Percentiles rank a stretch among this genome's conserved stretches.
phyloP scores from a whole-genome alignment of 2,113 vertebrate genomes.

The Oenanthe melanoleuca region DNA sequence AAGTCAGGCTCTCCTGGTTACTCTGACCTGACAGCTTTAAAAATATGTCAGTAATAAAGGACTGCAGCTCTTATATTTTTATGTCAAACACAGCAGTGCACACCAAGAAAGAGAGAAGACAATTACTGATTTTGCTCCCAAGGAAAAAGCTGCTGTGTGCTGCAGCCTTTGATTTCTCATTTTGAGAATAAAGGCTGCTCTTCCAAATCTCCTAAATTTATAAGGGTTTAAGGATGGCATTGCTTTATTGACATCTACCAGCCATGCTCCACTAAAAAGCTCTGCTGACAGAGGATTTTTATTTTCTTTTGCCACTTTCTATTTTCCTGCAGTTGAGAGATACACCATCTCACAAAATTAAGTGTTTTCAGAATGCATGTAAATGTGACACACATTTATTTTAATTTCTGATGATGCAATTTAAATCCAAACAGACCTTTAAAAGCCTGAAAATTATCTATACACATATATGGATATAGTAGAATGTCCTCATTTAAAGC shows the following conservation, averaged over 20 bases:
- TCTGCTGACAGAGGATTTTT: background rate
- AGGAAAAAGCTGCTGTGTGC: background rate
- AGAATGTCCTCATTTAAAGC: background rate
- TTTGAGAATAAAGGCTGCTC: background rate
- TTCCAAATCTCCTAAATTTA: background rate
- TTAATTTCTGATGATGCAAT: conserved; percentile 37
- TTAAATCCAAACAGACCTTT: conserved; percentile 20
- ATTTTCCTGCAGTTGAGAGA: conserved; percentile 13
- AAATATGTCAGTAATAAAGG: background rate
- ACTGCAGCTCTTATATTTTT: background rate
- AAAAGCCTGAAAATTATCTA: conserved; percentile 13
- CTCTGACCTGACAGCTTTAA: background rate
- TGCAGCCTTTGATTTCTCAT: background rate
- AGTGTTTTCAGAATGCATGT: conserved; percentile 22
- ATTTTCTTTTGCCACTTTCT: background rate
- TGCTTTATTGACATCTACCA: conserved; percentile 2
- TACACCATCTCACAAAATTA: background rate
- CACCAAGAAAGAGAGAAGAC: background rate
- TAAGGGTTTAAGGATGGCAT: background rate
- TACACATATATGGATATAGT: background rate
- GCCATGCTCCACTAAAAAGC: background rate
- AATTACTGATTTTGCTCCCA: background rate
- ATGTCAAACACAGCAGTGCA: background rate
- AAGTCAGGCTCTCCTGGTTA: background rate
- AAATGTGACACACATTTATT: conserved; percentile 39